A percentile compares a stretch with the other conserved stretches of the same genome.
phyloP scores from a whole-genome alignment of 2,888 invertebrate genomes.

The Syritta pipiens region DNA sequence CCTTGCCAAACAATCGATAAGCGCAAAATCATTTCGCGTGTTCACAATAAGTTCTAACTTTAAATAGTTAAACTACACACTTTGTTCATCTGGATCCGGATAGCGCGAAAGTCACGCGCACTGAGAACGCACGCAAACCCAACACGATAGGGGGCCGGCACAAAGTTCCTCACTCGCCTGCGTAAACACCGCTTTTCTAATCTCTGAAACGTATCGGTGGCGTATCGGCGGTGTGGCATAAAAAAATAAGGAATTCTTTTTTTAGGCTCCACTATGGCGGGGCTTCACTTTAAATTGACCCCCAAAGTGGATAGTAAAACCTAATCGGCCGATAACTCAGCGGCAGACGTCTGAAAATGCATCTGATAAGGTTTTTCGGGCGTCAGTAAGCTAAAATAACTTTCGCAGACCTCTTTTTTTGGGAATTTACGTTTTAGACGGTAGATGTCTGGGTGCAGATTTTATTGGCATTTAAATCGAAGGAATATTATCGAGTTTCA shows the following conservation, averaged over 20 bases:
- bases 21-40: background rate
- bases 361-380: background rate
- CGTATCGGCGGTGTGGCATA: background rate
- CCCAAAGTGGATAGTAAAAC: slow-evolving; percentile 9
- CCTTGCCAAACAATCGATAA: background rate
- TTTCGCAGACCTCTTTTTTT: background rate
- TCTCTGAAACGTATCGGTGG: background rate
- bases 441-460: too few species aligned
- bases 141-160: too few species aligned
- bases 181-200: slow-evolving; percentile 20
- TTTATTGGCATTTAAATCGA: too few species aligned
- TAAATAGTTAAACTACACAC: background rate
- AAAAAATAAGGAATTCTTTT: background rate
- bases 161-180: too few species aligned
- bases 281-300: slow-evolving; percentile 7
- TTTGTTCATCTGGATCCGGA: background rate
- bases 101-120: slow-evolving; percentile 25
- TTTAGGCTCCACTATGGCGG: background rate
- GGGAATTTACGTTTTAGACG: background rate
- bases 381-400: background rate
- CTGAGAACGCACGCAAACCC: background rate
- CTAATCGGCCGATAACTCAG: slow-evolving; percentile 3
- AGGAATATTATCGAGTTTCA: too few species aligned
- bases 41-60: background rate
- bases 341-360: slow-evolving; percentile 22